These are phyloP conservation scores for Neoarius graeffei DNA, from an alignment of 2,113 vertebrate genomes.

Conservation along the genomic window DNA sequence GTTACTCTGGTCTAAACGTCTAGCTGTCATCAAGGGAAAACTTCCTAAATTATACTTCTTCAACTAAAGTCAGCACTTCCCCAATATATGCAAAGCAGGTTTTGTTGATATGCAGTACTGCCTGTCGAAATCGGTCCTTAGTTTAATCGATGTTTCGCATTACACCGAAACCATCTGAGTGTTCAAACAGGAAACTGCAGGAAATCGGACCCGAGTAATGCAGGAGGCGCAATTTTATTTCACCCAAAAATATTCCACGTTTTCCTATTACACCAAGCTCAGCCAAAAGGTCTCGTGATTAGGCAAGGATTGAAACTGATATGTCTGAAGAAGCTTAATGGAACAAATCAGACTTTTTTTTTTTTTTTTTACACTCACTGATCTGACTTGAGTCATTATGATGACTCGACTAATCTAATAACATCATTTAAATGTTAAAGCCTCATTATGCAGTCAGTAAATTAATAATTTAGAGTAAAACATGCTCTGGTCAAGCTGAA, in stretches of 20 bases:
- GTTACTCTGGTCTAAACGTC: slow-evolving; percentile 20
- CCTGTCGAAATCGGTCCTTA: not conserved
- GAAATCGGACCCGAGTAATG: not conserved
- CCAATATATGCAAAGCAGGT: slow-evolving; percentile 8
- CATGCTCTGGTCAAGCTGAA: not conserved
- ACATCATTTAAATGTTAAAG: slow-evolving; percentile 46
- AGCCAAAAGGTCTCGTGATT: slow-evolving; percentile 24
- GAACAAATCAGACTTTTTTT: slow-evolving; percentile 39
- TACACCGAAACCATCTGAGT: not conserved
- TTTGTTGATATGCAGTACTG: not conserved
- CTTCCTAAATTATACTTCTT: slow-evolving; percentile 4
- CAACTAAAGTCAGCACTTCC: slow-evolving; percentile 17
- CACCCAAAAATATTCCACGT: not conserved
- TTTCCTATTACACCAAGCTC: not conserved
- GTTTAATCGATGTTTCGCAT: not conserved
- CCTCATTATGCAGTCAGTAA: slow-evolving; percentile 41
- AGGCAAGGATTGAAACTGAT: slow-evolving; percentile 22
- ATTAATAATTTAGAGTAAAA: slow-evolving; percentile 38
- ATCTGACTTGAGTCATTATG: slow-evolving; percentile 37
- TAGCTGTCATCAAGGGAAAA: slow-evolving; percentile 22
- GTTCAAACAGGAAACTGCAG: slow-evolving; percentile 2
- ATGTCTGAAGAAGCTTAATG: slow-evolving; percentile 36
- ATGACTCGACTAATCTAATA: slow-evolving; percentile 48
- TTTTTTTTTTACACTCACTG: not conserved
- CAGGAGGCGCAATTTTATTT: not conserved